A percentile compares a stretch with the other conserved stretches of the same genome.
These are phyloP conservation scores for Meandrina meandrites DNA, from an alignment of 92 coral and sea anemone genomes.

Conservation along the genomic window DNA sequence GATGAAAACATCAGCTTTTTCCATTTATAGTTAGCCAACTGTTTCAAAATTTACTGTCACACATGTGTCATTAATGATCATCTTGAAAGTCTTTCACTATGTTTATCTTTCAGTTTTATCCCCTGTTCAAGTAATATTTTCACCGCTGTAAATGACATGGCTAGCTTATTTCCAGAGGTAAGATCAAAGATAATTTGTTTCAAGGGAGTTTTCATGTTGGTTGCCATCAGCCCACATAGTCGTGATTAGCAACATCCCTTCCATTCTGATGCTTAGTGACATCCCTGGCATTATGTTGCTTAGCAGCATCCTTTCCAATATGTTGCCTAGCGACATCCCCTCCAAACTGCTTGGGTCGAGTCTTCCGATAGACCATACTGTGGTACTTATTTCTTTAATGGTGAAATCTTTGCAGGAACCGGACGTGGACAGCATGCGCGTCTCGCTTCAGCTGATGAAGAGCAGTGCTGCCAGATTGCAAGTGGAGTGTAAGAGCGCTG, in stretches of 20 bases:
- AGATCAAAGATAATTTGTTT: background rate
- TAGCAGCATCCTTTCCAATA: no score
- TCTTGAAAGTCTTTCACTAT: background rate
- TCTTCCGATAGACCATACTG: background rate
- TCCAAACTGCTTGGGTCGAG: background rate
- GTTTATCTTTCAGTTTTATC: constrained; percentile 75
- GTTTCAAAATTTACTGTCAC: no score
- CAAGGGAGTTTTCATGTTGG: no score
- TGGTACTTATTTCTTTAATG: background rate
- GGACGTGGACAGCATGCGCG: constrained; percentile 88
- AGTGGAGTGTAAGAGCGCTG: constrained; percentile 94
- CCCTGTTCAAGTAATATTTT: constrained; percentile 96
- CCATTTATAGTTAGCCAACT: no score
- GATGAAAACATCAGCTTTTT: no score
- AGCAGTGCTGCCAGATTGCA: constrained; percentile 94
- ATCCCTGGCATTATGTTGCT: no score
- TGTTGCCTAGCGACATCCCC: background rate
- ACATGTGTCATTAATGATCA: background rate
- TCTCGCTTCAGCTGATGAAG: constrained; percentile 91
- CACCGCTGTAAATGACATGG: constrained; percentile 94
- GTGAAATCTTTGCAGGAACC: constrained; percentile 68
- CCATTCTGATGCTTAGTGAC: background rate
- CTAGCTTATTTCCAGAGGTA: constrained; percentile 95
- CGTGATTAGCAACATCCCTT: background rate
- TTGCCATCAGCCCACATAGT: no score